Evolutionary conservation across 2,113 vertebrate species (phyloP).

Genomic region (Burhinus oedicnemus): DNA sequence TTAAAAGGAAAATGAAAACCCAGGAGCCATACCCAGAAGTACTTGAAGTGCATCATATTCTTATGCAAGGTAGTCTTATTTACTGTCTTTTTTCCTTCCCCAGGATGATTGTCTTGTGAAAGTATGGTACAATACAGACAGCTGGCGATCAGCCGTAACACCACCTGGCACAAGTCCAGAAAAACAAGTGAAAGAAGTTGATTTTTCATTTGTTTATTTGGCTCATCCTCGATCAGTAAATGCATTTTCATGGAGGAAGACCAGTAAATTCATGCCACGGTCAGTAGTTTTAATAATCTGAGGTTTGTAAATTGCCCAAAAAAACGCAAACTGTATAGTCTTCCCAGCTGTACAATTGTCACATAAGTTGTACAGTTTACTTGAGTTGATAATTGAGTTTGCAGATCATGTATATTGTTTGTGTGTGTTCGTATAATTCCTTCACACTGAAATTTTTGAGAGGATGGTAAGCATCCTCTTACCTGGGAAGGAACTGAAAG

Average conservation of each 20-base stretch:
- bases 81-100: background rate
- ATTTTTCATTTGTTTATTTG: conserved; percentile 95
- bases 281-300: conserved; percentile 63
- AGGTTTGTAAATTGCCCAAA: background rate
- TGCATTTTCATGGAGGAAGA: conserved; percentile 97
- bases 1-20: background rate
- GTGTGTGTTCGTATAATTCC: background rate
- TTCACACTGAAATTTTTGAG: background rate
- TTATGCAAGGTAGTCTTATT: background rate
- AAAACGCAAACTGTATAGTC: background rate
- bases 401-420: background rate
- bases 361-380: background rate
- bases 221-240: conserved; percentile 95
- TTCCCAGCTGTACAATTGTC: background rate
- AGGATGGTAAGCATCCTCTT: background rate
- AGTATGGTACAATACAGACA: conserved; percentile 93
- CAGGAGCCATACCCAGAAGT: background rate
- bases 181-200: conserved; percentile 77
- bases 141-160: conserved; percentile 84
- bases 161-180: conserved; percentile 81
- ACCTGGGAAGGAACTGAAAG: background rate
- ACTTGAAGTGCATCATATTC: background rate
- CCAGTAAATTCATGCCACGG: conserved; percentile 95
- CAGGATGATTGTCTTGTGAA: conserved; percentile 97
- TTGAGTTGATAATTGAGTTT: background rate